These are phyloP conservation scores for Pogonognathellus flavescens DNA, from an alignment of 1,140 invertebrate genomes.

Conservation along the genomic window DNA sequence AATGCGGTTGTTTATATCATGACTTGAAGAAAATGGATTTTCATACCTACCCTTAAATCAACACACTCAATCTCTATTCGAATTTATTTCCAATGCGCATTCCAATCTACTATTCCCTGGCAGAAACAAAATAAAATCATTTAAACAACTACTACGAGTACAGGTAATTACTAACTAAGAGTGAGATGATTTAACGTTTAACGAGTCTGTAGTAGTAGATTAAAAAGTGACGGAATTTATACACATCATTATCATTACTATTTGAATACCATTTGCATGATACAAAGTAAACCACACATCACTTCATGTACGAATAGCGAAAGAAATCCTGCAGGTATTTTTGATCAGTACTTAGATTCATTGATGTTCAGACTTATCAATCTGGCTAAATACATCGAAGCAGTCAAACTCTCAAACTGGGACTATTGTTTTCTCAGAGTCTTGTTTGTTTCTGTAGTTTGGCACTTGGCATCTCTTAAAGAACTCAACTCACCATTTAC, in stretches of 20 bases:
- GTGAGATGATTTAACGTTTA: neutral
- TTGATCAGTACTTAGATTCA: conserved; percentile 32
- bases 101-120: no score
- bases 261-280: no score
- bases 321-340: conserved; percentile 28
- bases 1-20: no score
- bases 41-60: no score
- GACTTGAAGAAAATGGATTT: no score
- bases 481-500: conserved; percentile 46
- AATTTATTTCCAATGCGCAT: no score
- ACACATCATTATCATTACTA: neutral
- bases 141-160: no score
- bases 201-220: neutral
- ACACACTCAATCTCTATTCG: no score
- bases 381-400: conserved; percentile 38
- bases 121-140: no score
- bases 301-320: no score
- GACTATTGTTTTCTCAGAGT: conserved; percentile 13
- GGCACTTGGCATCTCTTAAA: conserved; percentile 38
- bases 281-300: no score
- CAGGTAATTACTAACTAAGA: no score
- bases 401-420: conserved; percentile 32
- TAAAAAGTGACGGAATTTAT: neutral
- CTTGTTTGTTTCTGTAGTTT: conserved; percentile 44
- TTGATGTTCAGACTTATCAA: conserved; percentile 34